Conservation (phyloP, 2,888 invertebrate species). For the Leptarthrus brevirostris region DNA sequence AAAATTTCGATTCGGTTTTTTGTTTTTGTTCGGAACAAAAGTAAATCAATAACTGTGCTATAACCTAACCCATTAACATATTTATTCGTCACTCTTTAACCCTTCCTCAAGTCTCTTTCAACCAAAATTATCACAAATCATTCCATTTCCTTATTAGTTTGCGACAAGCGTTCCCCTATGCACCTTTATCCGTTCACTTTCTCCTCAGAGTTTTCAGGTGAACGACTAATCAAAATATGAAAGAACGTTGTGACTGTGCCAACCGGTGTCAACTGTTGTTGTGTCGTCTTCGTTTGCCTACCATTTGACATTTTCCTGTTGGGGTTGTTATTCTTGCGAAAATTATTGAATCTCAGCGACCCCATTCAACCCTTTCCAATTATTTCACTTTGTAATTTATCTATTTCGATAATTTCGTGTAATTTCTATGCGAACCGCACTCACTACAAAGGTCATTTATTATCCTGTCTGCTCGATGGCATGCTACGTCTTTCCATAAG, state of each 20-base stretch:
- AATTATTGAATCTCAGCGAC: background rate
- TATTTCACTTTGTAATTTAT: constrained; percentile 32
- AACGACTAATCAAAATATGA: background rate
- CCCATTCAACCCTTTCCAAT: constrained; percentile 5
- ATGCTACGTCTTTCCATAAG: constrained; percentile 19
- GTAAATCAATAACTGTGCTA: too few relatives aligned
- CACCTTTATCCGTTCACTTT: background rate
- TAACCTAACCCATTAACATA: too few relatives aligned
- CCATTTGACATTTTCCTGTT: constrained; percentile 20
- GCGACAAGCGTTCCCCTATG: background rate
- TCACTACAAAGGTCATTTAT: constrained; percentile 46
- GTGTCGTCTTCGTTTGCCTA: background rate
- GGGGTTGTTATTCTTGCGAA: background rate
- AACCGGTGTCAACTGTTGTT: constrained; percentile 32
- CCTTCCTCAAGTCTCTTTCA: background rate
- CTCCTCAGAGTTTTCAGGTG: background rate
- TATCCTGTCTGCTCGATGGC: constrained; percentile 45
- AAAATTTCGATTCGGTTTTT: too few relatives aligned
- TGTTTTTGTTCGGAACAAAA: too few relatives aligned
- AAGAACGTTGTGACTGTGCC: constrained; percentile 22
- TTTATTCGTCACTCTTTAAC: too few relatives aligned
- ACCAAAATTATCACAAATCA: background rate
- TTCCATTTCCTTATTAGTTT: background rate
- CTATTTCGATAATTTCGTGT: constrained; percentile 41
- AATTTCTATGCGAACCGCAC: constrained; percentile 44